phyloP scores from a whole-genome alignment of 2,888 invertebrate species.

The Exephanes ischioxanthus region DNA sequence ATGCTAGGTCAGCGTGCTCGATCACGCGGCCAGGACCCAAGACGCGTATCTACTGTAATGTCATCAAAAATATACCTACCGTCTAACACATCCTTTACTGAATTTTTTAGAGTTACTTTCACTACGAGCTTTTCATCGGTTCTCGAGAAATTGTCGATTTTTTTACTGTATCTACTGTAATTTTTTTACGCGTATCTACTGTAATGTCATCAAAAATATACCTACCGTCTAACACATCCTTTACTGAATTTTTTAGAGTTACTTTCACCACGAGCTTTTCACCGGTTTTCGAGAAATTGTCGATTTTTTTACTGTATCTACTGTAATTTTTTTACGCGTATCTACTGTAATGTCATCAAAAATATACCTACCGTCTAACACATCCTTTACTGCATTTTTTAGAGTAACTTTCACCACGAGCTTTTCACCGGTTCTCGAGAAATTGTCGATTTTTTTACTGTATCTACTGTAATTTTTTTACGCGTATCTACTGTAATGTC shows the following conservation, averaged over 20 bases:
- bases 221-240: neutral
- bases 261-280: neutral
- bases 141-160: neutral
- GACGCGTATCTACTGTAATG: conserved; percentile 4
- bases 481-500: conserved; percentile 10
- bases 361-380: neutral
- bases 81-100: neutral
- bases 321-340: too few relatives aligned
- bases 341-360: conserved; percentile 14
- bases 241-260: neutral
- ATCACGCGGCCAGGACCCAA: conserved; percentile 53
- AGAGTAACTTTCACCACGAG: neutral
- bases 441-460: neutral
- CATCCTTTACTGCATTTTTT: neutral
- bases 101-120: neutral
- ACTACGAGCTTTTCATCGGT: neutral
- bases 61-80: conserved; percentile 19
- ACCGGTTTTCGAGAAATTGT: neutral
- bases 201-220: conserved; percentile 26
- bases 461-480: too few relatives aligned
- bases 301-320: too few relatives aligned
- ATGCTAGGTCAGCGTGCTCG: conserved; percentile 61
- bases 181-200: neutral
- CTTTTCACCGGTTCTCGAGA: neutral
- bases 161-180: too few relatives aligned